phyloP scores from a whole-genome alignment of 2,888 invertebrate genomes.

The Drosophila mercatorum region DNA sequence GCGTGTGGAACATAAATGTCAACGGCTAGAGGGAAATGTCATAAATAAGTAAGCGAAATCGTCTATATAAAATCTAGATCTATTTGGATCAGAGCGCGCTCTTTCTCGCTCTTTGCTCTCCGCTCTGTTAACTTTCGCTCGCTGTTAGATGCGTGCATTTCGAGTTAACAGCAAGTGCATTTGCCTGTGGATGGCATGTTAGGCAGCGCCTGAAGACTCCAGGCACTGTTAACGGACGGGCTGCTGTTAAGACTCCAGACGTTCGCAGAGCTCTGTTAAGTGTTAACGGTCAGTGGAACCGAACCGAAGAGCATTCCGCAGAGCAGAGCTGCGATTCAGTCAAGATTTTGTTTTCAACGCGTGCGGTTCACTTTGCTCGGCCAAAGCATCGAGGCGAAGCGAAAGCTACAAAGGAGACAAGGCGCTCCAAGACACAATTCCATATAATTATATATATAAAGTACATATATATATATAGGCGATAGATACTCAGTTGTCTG shows the following conservation, averaged over 20 bases:
- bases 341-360: constrained; percentile 62
- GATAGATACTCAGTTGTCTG: constrained; percentile 38
- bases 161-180: constrained; percentile 34
- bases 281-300: constrained; percentile 55
- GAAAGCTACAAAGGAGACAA: constrained; percentile 15
- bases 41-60: constrained; percentile 53
- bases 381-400: constrained; percentile 6
- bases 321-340: constrained; percentile 65
- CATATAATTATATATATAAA: constrained; percentile 32
- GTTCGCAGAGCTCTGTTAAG: constrained; percentile 15
- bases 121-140: constrained; percentile 8
- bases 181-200: constrained; percentile 47
- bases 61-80: constrained; percentile 13
- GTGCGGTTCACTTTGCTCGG: constrained; percentile 63
- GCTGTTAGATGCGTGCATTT: constrained; percentile 11
- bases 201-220: constrained; percentile 30
- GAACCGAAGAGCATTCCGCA: constrained; percentile 75
- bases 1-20: constrained; percentile 55
- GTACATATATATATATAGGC: constrained; percentile 1
- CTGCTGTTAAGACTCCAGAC: constrained; percentile 34
- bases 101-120: constrained; percentile 7
- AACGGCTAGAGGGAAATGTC: constrained; percentile 38
- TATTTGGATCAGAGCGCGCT: constrained; percentile 6
- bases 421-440: constrained; percentile 60
- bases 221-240: constrained; percentile 5